phyloP scores from a whole-genome alignment of 2,113 vertebrate species.

The Malurus melanocephalus region DNA sequence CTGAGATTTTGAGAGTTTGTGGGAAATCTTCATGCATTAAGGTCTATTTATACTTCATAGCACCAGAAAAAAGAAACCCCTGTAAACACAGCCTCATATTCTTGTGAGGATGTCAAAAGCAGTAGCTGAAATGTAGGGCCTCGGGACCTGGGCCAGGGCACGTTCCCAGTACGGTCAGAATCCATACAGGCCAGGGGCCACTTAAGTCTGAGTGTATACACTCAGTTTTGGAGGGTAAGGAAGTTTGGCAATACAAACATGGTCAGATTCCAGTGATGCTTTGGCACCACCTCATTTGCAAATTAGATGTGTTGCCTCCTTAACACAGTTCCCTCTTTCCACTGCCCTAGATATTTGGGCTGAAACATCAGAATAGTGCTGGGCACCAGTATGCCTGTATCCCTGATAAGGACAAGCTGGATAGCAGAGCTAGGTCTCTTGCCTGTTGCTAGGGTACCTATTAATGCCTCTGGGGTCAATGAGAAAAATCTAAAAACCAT shows the following conservation, averaged over 20 bases:
- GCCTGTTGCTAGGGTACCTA: background rate
- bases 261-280: background rate
- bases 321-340: background rate
- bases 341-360: background rate
- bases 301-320: background rate
- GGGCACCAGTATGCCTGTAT: background rate
- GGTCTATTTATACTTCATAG: background rate
- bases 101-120: background rate
- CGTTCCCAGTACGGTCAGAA: background rate
- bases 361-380: background rate
- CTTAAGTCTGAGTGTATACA: background rate
- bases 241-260: background rate
- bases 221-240: background rate
- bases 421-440: background rate
- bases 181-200: background rate
- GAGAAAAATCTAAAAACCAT: background rate
- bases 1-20: background rate
- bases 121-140: background rate
- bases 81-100: background rate
- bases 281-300: background rate
- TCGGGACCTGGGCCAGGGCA: background rate
- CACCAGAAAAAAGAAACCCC: background rate
- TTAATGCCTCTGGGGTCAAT: background rate
- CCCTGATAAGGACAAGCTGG: fast-evolving
- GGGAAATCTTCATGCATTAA: background rate